A percentile compares a stretch with the other conserved stretches of the same genome.
These are phyloP conservation scores for Chrysolina haemoptera DNA, from an alignment of 2,888 invertebrate species.

Conservation along the genomic window DNA sequence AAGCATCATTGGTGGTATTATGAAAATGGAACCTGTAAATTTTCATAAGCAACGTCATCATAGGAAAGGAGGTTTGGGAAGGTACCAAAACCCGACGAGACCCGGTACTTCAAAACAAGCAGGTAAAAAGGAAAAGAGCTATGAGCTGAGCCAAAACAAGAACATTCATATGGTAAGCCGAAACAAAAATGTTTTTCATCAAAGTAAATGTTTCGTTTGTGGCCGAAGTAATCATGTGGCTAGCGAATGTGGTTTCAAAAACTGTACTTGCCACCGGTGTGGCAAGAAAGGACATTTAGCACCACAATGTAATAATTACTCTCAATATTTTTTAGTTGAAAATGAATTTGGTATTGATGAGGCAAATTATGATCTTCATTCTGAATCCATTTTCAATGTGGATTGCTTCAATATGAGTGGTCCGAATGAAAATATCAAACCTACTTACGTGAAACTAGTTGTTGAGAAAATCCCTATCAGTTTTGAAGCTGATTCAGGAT, in stretches of 20 bases:
- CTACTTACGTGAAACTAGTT: slow-evolving; percentile 9
- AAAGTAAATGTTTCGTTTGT: not conserved
- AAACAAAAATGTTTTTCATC: not conserved
- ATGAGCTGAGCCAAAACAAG: too few species aligned
- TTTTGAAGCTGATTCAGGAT: slow-evolving; percentile 24
- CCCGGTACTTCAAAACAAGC: not conserved
- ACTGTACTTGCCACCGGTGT: not conserved
- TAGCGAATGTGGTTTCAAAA: not conserved
- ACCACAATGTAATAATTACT: not conserved
- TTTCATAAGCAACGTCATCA: not conserved
- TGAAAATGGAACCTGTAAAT: not conserved
- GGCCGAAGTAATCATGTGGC: slow-evolving; percentile 1
- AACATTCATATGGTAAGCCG: not conserved
- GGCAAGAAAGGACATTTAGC: too few species aligned
- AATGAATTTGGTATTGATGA: not conserved
- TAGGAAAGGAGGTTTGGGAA: not conserved
- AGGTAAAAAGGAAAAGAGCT: too few species aligned
- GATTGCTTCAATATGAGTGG: not conserved
- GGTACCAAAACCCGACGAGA: not conserved
- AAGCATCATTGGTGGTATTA: not conserved
- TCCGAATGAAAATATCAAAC: slow-evolving; percentile 4
- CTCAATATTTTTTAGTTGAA: not conserved
- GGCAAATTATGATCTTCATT: not conserved
- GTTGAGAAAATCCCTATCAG: slow-evolving; percentile 17
- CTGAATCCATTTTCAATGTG: slow-evolving; percentile 2